A percentile compares a stretch with the other conserved stretches of the same genome.
Conservation (phyloP, 2,113 vertebrate species). For the Entelurus aequoreus region DNA sequence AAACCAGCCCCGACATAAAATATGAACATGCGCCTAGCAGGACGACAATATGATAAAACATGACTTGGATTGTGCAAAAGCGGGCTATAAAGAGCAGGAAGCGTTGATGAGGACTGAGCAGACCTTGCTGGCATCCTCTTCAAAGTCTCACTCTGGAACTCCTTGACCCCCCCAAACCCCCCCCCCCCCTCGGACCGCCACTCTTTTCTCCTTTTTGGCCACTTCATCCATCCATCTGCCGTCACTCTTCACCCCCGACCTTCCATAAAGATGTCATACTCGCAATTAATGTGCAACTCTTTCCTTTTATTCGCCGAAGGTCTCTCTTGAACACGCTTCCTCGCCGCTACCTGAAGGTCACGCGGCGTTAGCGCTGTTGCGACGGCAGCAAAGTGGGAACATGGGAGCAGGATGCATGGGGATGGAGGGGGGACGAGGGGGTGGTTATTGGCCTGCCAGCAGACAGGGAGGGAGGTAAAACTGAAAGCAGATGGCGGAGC, state of each 20-base stretch:
- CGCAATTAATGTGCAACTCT: constrained; percentile 14
- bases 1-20: too few species aligned
- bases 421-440: constrained; percentile 29
- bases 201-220: constrained; percentile 2
- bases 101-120: constrained; percentile 4
- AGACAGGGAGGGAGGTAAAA: constrained; percentile 66
- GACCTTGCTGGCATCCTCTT: constrained; percentile 3
- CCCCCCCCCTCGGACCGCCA: not conserved
- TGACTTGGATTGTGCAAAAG: not conserved
- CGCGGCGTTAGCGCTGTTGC: constrained; percentile 14
- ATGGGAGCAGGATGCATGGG: constrained; percentile 29
- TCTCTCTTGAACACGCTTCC: constrained; percentile 12
- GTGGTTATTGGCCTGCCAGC: constrained; percentile 37
- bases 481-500: constrained; percentile 77
- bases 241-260: constrained; percentile 10
- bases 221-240: not conserved
- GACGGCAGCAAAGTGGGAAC: constrained; percentile 52
- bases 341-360: constrained; percentile 46
- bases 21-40: too few species aligned
- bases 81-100: constrained; percentile 4
- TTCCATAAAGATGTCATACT: constrained; percentile 21
- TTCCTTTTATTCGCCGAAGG: constrained; percentile 21
- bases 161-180: not conserved
- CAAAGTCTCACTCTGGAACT: constrained; percentile 9
- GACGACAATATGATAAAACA: too few species aligned